Evolutionary conservation across 2,797 vertebrate genomes (phyloP).

Genomic region (Sebastes paucispinis): DNA sequence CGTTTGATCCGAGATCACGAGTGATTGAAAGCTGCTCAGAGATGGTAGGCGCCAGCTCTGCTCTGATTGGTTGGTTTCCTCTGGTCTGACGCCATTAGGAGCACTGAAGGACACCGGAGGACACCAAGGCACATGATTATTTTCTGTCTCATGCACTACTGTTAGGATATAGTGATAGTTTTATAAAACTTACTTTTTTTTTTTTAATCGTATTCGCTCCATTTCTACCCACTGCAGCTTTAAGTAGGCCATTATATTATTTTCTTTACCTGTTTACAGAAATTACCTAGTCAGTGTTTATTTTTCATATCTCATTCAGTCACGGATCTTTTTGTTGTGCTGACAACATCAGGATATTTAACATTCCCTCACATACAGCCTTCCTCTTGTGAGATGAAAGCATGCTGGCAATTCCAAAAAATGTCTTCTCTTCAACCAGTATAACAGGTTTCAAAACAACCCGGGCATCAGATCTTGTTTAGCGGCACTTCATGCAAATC

Average conservation of each 20-base stretch:
- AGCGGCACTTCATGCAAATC: background rate
- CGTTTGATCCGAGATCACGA: rapidly evolving
- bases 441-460: background rate
- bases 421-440: background rate
- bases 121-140: too few species aligned
- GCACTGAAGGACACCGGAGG: too few species aligned
- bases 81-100: too few species aligned
- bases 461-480: background rate
- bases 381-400: background rate
- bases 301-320: background rate
- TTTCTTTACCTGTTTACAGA: background rate
- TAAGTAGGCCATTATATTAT: background rate
- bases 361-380: background rate
- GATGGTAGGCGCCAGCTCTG: too few species aligned
- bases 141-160: too few species aligned
- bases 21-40: too few species aligned
- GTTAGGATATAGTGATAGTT: too few species aligned
- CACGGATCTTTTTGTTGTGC: background rate
- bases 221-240: too few species aligned
- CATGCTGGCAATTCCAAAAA: background rate
- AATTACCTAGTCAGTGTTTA: background rate
- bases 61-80: too few species aligned
- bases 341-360: background rate
- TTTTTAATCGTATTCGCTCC: too few species aligned
- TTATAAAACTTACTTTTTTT: too few species aligned